Base-by-base conservation (phyloP, 2,113 vertebrate species). In the Silurus asotus region DNA sequence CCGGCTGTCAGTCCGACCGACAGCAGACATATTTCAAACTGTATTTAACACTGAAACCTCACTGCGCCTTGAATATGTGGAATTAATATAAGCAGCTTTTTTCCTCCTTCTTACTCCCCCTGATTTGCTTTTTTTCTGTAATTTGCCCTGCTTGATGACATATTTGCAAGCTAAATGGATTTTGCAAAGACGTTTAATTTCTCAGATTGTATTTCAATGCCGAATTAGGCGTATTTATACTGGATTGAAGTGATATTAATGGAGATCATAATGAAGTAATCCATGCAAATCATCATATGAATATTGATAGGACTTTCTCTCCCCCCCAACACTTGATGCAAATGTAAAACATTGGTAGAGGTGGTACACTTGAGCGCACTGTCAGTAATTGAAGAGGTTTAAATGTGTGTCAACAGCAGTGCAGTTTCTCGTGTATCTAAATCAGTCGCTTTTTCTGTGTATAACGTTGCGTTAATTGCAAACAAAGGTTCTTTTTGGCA, bases 271-370 rank as follows among this genome's bases (percentile, higher is more conserved):
- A 90, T 86, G 88, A 81, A 85, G 55, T 90, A 86, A 88, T 90
- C 62, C 84, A 85, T 86, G 84, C 82, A 88, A 95, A 94, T 95
- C 93, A 91, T 92, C 90, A 93, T 92, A 92, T 90, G 82, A 91
- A 94, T 93, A 93, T 94, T 94, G 92, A 92, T 94, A 92, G 92
- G 93, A 93, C 90, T 92, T 91, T 90, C 92, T 90, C 92, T 90
- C 91, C 90, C n/a, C 9, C 20, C 45, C 74, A 48, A 53, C 56
- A 93, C 91, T 93, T 87, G 69, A 92, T 92, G 90, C 80, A 92
- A 93, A 93, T 92, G 88, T 90, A 86, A 93, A 92, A 91, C 91
- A 91, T 93, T 92, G 93, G 92, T 90, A 92, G 25, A 82, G 49
- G 59, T 87, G 90, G 79, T 85, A 89, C 74, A 59, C 90, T 87